Conservation (phyloP, 2,797 vertebrate genomes). For the Loris lydekkerianus region DNA sequence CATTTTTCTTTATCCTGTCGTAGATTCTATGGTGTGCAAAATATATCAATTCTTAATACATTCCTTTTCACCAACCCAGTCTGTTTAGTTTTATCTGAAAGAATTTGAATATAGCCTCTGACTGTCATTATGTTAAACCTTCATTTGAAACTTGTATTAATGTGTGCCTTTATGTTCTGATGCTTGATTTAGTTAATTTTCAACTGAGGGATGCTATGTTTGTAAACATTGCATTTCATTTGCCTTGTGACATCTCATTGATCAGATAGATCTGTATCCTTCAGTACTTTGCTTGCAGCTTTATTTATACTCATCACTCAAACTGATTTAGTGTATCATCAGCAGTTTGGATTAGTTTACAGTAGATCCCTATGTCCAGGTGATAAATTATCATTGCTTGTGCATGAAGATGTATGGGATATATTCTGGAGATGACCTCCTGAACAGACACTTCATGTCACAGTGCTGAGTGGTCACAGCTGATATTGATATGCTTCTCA, state of each 20-base stretch:
- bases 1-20: conserved; percentile 9
- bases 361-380: conserved; percentile 80
- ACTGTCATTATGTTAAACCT: conserved; percentile 47
- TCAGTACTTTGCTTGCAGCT: conserved; percentile 87
- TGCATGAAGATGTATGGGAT: conserved; percentile 83
- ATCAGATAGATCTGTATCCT: conserved; percentile 88
- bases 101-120: neutral
- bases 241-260: conserved; percentile 87
- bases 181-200: conserved; percentile 85
- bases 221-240: conserved; percentile 88
- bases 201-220: conserved; percentile 76
- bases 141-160: conserved; percentile 15
- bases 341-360: conserved; percentile 90
- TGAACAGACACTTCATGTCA: conserved; percentile 75
- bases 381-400: conserved; percentile 88
- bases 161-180: conserved; percentile 20
- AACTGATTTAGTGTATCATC: conserved; percentile 91
- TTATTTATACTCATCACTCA: conserved; percentile 89
- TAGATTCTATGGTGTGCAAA: conserved; percentile 44
- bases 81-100: conserved; percentile 65
- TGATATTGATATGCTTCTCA: conserved; percentile 83
- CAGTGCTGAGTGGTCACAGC: conserved; percentile 73
- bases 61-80: neutral
- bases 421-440: conserved; percentile 85
- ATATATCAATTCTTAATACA: conserved; percentile 1